A percentile compares a stretch with the other conserved stretches of the same genome.
Evolutionary conservation across 2,888 invertebrate species (phyloP).

Genomic region (Candidula unifasciata): DNA sequence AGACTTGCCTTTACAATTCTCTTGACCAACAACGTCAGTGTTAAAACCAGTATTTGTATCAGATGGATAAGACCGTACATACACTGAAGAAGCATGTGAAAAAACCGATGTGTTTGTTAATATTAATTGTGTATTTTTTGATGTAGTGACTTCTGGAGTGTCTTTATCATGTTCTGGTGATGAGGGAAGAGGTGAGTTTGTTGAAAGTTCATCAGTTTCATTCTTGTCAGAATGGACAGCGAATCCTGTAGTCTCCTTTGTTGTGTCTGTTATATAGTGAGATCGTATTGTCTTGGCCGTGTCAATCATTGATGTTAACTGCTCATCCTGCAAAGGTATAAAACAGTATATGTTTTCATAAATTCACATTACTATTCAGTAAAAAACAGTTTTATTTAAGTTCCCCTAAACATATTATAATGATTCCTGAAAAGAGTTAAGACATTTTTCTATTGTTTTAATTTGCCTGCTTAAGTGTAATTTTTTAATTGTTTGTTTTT

Average conservation of each 20-base stretch:
- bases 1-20: neutral
- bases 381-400: no score
- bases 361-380: no score
- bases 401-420: no score
- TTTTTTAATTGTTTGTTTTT: no score
- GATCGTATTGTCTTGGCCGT: conserved; percentile 30
- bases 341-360: neutral
- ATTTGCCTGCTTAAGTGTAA: no score
- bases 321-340: conserved; percentile 27
- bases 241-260: neutral
- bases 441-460: no score
- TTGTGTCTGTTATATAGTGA: neutral
- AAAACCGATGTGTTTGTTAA: neutral
- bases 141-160: no score
- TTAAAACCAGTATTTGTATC: neutral
- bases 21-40: neutral
- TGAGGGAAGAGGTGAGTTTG: neutral
- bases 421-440: no score
- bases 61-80: neutral
- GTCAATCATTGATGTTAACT: conserved; percentile 38
- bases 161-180: neutral
- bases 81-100: neutral
- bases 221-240: neutral
- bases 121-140: neutral
- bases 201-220: neutral